Evolutionary conservation across 2,113 vertebrate genomes (phyloP).

Genomic region (Chloropsis cyanopogon): DNA sequence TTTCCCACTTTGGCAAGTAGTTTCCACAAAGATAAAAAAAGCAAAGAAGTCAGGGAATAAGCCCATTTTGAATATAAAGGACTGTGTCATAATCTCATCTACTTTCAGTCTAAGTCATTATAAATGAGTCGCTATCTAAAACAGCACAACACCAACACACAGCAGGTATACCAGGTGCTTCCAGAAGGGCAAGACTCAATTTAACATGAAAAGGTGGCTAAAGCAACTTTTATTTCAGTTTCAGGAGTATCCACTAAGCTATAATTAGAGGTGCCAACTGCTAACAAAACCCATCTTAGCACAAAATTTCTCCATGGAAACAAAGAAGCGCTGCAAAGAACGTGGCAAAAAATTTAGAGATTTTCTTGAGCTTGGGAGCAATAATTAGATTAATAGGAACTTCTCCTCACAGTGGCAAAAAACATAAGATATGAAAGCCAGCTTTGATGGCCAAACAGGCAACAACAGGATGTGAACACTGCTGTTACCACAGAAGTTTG

Average conservation of each 20-base stretch:
- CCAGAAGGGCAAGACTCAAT: not conserved
- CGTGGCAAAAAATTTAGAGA: not conserved
- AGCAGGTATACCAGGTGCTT: not conserved
- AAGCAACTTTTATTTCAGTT: conserved; percentile 36
- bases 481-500: not conserved
- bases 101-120: not conserved
- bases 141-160: not conserved
- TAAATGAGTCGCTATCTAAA: not conserved
- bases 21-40: not conserved
- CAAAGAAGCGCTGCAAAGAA: not conserved
- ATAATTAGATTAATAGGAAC: not conserved
- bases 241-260: conserved; percentile 11
- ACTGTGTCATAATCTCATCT: not conserved
- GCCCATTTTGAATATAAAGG: not conserved
- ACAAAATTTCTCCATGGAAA: conserved; percentile 57
- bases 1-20: not conserved
- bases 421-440: not conserved
- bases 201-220: conserved; percentile 12
- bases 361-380: not conserved
- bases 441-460: not conserved
- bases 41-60: not conserved
- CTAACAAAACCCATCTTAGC: not conserved
- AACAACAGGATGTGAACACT: not conserved
- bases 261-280: conserved; percentile 22
- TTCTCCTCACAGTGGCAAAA: not conserved